Base-by-base conservation (phyloP, 2,797 vertebrate species). In the Poeciliopsis paucimaculata region DNA sequence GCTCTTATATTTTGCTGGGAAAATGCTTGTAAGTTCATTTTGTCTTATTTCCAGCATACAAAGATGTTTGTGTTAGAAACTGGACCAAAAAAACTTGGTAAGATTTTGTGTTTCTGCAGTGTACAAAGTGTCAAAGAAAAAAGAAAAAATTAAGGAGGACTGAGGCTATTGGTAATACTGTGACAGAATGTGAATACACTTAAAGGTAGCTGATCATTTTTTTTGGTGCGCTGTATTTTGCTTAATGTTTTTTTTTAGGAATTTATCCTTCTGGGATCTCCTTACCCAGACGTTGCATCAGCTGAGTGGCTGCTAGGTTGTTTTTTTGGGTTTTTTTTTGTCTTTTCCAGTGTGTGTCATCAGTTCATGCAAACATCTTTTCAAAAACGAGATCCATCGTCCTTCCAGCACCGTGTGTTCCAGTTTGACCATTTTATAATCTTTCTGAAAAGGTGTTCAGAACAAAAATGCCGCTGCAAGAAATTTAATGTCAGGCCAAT, bases 101-200 rank as follows among this genome's bases (percentile, higher is more conserved):
- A 49, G 47, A 49, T 49, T 51, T 51, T 23, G 47, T 7, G 49
- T 51, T 51, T 23, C 8, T 8, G 6, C 47, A 20, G 47, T 20
- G 75, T 62, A 60, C 76, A 72, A 49, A 34, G 55, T 47, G 75
- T 78, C 75, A 57, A 70, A 55, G 47, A 78, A 23, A 10, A 10
- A 26, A 2, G 2, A 9, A 26, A 23, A 0, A 53, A 53, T 7
- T 2, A 20, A 49, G 47, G 2, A 20, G 20, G 7, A 60, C 12
- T 62, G 57, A 18, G 57, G 53, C 3, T 62, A 8, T 62, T 62
- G 57, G 15, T 62, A 31, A 36, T 1, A 64, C 7, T 64, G 60
- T 34, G 8, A 20, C 34, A 36, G 18, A 64, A 36, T 4, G 8
- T 64, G 34, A 36, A 36, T 64, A 20, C 34, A 5, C 18, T 64